A percentile compares a stretch with the other conserved stretches of the same genome.
Evolutionary conservation across 2,797 vertebrate genomes (phyloP).

Genomic region (Hemibagrus guttatus): DNA sequence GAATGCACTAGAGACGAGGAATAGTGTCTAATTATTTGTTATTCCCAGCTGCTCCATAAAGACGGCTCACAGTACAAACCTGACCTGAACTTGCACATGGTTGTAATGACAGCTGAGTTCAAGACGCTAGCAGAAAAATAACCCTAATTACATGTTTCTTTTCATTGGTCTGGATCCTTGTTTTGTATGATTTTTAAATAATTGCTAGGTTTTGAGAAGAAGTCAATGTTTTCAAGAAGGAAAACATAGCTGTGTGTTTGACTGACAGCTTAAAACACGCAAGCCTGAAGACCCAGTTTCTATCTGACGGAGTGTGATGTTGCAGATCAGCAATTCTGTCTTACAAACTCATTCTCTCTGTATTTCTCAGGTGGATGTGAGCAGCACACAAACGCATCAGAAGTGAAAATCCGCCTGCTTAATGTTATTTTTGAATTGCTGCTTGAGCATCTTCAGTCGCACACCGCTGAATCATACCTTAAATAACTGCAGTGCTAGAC

Average conservation of each 20-base stretch:
- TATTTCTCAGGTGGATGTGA: constrained; percentile 11
- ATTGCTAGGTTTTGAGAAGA: constrained; percentile 32
- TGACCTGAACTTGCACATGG: constrained; percentile 36
- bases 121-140: constrained; percentile 20
- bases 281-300: constrained; percentile 39
- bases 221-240: constrained; percentile 16
- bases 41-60: constrained; percentile 39
- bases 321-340: constrained; percentile 54
- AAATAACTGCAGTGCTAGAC: not conserved
- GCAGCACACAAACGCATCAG: constrained; percentile 23
- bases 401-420: not conserved
- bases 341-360: constrained; percentile 6
- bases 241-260: constrained; percentile 19
- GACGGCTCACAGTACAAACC: constrained; percentile 45
- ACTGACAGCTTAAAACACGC: constrained; percentile 46
- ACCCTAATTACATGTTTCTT: not conserved
- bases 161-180: not conserved
- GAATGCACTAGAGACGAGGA: constrained; percentile 45
- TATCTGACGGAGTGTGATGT: constrained; percentile 37
- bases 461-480: not conserved
- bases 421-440: constrained; percentile 19
- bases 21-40: constrained; percentile 55
- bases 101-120: constrained; percentile 49
- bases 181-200: constrained; percentile 32
- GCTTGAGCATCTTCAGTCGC: constrained; percentile 1